Base-by-base conservation (phyloP, 2,113 vertebrate genomes). In the Callithrix jacchus region DNA sequence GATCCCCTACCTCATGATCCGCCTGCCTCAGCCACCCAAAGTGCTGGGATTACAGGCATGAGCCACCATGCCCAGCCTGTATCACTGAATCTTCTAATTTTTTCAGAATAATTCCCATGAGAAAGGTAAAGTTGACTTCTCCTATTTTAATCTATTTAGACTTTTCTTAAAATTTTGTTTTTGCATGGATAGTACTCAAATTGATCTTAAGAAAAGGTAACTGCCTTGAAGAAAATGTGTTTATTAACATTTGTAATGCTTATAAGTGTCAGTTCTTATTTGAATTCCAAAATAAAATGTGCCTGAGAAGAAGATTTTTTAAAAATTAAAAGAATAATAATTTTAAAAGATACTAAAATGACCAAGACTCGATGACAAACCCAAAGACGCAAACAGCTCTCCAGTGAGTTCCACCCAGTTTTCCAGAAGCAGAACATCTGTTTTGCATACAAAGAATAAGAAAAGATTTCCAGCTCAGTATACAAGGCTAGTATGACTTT, bases 211-310 rank as follows among this genome's bases (percentile, higher is more conserved):
- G 40, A 93, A 45, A 64, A 47, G 23, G 7, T 58, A 45, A 66
- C 4, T 73, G 23, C 61, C 40, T 71, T 56, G 20, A 87, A 40
- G 27, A 76, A 76, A 89, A 71, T 71, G 76, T 45, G 9, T 11
- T 74, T 30, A 45, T 49, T 83, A 54, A 30, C 86, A 27, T 89
- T 68, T 77, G 58, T 47, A 76, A 81, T 7, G 66, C 18, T 35
- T 68, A 1, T 68, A 68, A 68, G 42, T 17, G 42, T 89, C 21
- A 49, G 5, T 4, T 83, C 45, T 90, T 79, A 83, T 1, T 35
- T 92, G 23, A 89, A 89, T 27, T 87, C 54, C 35, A 86, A 30
- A 81, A 83, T 52, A 76, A 77, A 92, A 8, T 13, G n/a, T 68
- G 30, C 40, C 70, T 91, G 17, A 77, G 66, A 52, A 77, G 66